Percentiles rank a stretch among this genome's conserved stretches.
Conservation (phyloP, 2,113 vertebrate species). For the Jacana jacana region DNA sequence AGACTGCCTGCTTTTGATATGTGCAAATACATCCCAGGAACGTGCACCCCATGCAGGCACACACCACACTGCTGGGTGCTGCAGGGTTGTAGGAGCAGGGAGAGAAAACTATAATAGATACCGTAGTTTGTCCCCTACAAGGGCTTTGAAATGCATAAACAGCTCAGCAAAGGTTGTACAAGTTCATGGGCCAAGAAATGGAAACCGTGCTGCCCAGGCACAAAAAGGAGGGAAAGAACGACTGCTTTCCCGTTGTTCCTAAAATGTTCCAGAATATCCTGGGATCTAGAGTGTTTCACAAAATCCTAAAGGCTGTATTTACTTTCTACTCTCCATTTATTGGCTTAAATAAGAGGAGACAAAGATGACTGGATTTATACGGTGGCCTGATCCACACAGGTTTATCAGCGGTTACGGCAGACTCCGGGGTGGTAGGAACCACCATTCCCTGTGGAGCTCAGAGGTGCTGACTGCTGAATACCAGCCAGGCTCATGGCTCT, state of each 20-base stretch:
- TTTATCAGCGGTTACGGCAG: background rate
- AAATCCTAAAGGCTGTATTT: background rate
- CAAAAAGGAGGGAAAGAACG: background rate
- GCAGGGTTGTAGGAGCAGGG: background rate
- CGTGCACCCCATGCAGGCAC: background rate
- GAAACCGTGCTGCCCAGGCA: background rate
- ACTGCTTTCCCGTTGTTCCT: background rate
- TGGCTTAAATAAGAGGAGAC: background rate
- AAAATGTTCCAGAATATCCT: background rate
- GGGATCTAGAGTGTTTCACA: background rate
- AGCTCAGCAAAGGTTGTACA: background rate
- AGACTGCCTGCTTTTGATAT: constrained; percentile 42
- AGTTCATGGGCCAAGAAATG: background rate
- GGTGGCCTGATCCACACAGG: background rate
- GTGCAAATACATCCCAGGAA: constrained; percentile 4
- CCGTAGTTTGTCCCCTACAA: background rate
- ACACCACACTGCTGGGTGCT: background rate
- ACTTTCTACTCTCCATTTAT: background rate
- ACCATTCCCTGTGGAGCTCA: background rate
- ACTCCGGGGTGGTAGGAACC: background rate
- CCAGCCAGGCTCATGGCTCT: background rate
- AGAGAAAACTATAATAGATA: background rate
- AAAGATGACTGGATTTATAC: background rate
- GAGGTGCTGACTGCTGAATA: background rate
- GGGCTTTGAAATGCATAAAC: background rate